These are phyloP conservation scores for Agrypnus murinus DNA, from an alignment of 2,888 invertebrate species.

Conservation along the genomic window DNA sequence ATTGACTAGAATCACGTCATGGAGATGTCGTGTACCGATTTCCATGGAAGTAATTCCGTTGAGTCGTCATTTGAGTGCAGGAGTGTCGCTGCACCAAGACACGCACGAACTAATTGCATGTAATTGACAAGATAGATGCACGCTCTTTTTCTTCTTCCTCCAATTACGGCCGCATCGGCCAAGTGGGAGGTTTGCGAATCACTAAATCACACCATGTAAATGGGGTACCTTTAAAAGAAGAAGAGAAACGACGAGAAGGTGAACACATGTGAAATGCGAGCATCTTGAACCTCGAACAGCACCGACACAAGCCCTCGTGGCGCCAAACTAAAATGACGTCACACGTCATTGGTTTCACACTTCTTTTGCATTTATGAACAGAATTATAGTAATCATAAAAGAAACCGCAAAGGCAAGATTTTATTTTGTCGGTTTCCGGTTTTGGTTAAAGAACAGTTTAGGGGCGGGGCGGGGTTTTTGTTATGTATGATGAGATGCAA, in stretches of 20 bases:
- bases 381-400: no score
- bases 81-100: conserved; percentile 57
- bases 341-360: conserved; percentile 55
- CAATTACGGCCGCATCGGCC: conserved; percentile 48
- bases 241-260: no score
- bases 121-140: conserved; percentile 66
- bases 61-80: conserved; percentile 54
- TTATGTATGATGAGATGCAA: no score
- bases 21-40: conserved; percentile 57
- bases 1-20: conserved; percentile 55
- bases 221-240: conserved; percentile 34
- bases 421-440: conserved; percentile 13
- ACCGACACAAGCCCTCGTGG: conserved; percentile 53
- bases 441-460: no score
- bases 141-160: conserved; percentile 51
- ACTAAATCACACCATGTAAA: conserved; percentile 55
- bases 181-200: conserved; percentile 58
- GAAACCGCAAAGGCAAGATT: conserved; percentile 40
- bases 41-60: conserved; percentile 57
- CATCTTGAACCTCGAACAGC: conserved; percentile 44
- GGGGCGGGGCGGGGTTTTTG: not conserved
- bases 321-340: conserved; percentile 52
- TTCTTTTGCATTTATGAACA: conserved; percentile 41
- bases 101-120: conserved; percentile 66
- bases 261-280: conserved; percentile 57